Evolutionary conservation across 37 sponge, comb jelly and placozoan genomes (phyloP), one percentile per base, ranked within the genome.

Genomic region (Chondrosia reniformis): DNA sequence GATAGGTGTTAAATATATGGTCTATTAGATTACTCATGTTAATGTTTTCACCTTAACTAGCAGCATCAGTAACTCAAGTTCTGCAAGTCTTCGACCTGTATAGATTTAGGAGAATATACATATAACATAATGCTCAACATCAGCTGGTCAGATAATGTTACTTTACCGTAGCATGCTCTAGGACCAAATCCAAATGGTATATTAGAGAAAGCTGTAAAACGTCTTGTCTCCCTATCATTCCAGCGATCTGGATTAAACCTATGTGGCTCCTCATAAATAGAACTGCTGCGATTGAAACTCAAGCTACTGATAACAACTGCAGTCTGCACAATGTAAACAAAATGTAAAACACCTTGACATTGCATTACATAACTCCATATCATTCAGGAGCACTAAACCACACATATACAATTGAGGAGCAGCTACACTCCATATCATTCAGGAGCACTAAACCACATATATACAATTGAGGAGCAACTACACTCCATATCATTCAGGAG

Each of bases 101-200:
- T 59, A 13, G 61, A n/a, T n/a, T n/a, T n/a, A n/a, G n/a, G n/a
- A n/a, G n/a, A n/a, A n/a, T n/a, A n/a, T n/a, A n/a, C n/a, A n/a
- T n/a, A n/a, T n/a, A n/a, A n/a, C n/a, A n/a, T n/a, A n/a, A n/a
- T n/a, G n/a, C n/a, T n/a, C 15, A 15, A 10, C 52, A 49, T 49
- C 15, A 49, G 10, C 15, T 49, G 15, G 15, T 19, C 52, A 49
- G 10, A 15, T 15, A 49, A 49, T 10, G 10, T 19, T 49, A 49
- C 52, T 19, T 10, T 10, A 69, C 72, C 72, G 43, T 69, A 69
- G 22, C 72, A 69, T 6, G 72, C 72, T 69, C 72, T 34, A 25
- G 72, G 72, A 69, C 72, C 72, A 69, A 69, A 69, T 1, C 72
- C 72, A 69, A 69, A 69, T 8, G 72, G 72, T 12, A 69, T 41